Conservation (phyloP, 2,888 invertebrate genomes). For the Ommatoiulus sabulosus region DNA sequence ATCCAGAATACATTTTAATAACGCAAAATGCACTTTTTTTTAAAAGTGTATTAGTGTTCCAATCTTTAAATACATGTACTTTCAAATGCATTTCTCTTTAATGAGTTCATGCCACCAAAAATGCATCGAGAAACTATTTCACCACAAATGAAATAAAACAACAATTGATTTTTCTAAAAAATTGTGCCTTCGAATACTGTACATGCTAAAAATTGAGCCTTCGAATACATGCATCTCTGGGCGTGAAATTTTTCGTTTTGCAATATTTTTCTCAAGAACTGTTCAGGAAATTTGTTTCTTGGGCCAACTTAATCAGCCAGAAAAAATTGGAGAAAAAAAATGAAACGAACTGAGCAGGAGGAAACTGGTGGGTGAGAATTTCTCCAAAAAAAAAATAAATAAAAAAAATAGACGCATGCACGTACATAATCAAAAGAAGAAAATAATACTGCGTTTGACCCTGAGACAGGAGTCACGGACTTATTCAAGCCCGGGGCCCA, state of each 20-base stretch:
- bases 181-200: background rate
- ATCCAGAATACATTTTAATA: too few species aligned
- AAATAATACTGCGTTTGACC: background rate
- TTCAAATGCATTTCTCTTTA: too few species aligned
- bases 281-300: background rate
- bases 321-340: background rate
- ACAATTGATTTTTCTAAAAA: background rate
- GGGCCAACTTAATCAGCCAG: background rate
- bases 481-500: background rate
- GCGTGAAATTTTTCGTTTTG: background rate
- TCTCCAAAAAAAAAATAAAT: background rate
- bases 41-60: too few species aligned
- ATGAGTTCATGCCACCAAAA: too few species aligned
- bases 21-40: too few species aligned
- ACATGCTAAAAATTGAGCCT: background rate
- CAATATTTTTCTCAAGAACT: background rate
- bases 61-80: too few species aligned
- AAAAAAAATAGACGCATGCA: background rate
- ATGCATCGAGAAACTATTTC: too few species aligned
- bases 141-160: too few species aligned
- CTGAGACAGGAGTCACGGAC: slow-evolving; percentile 29
- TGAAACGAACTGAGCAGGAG: slow-evolving; percentile 3
- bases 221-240: background rate
- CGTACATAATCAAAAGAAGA: background rate
- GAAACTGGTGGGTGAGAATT: background rate